Conservation (phyloP, 2,113 vertebrate species). For the Marmota flaviventris region DNA sequence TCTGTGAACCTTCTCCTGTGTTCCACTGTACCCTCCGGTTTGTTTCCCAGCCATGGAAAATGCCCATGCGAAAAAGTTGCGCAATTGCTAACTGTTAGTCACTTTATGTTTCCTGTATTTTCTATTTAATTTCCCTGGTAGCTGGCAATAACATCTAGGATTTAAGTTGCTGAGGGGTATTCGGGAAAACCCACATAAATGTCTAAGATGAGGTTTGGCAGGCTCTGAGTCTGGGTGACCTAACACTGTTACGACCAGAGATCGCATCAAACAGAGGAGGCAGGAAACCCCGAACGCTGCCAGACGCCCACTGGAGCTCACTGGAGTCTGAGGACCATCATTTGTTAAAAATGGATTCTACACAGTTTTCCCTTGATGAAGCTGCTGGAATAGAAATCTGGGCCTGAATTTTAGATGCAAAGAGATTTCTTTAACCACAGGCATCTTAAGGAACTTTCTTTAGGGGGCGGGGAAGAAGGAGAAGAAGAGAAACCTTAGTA, state of each 20-base stretch:
- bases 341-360: constrained; percentile 65
- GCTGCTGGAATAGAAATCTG: constrained; percentile 8
- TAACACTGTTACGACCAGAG: constrained; percentile 69
- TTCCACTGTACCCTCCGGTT: background rate
- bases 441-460: background rate
- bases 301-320: constrained; percentile 70
- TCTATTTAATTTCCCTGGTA: constrained; percentile 72
- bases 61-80: constrained; percentile 64
- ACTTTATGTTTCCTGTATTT: constrained; percentile 79
- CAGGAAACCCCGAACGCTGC: constrained; percentile 72
- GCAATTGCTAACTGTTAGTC: constrained; percentile 76
- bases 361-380: constrained; percentile 54
- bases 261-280: constrained; percentile 69
- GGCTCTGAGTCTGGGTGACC: constrained; percentile 61
- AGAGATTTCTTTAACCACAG: constrained; percentile 4
- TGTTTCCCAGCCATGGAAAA: constrained; percentile 76
- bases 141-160: constrained; percentile 71
- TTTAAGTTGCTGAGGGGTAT: constrained; percentile 76
- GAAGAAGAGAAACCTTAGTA: background rate
- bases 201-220: constrained; percentile 80
- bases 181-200: constrained; percentile 83
- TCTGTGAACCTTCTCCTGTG: constrained; percentile 17
- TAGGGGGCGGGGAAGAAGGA: too few species aligned
- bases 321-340: background rate
- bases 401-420: background rate